Conservation (phyloP, 1,140 invertebrate species). For the Phocides pigmalion region DNA sequence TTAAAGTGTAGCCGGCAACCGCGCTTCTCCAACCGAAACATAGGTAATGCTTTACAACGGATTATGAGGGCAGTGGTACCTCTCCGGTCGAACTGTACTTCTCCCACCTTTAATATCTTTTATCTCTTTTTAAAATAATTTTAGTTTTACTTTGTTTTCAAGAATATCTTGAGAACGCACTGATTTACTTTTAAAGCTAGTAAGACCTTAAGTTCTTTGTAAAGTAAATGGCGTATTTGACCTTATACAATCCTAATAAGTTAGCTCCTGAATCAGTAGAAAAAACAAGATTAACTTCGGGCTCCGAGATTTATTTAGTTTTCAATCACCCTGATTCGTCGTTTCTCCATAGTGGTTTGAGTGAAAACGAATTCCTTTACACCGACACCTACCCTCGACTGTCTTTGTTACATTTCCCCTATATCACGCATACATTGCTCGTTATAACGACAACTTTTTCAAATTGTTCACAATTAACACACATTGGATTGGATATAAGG, state of each 20-base stretch:
- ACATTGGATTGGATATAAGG: neutral
- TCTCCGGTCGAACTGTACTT: too few species aligned
- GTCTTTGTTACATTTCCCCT: neutral
- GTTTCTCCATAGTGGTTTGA: constrained; percentile 33
- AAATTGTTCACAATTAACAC: neutral
- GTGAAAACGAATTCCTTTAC: constrained; percentile 23
- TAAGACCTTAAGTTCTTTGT: neutral
- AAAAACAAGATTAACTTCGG: constrained; percentile 32
- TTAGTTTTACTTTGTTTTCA: too few species aligned
- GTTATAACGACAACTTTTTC: too few species aligned
- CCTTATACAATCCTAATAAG: constrained; percentile 23
- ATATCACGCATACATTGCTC: neutral
- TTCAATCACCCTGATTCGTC: constrained; percentile 35
- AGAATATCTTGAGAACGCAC: too few species aligned
- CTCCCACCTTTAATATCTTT: too few species aligned
- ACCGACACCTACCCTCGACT: neutral
- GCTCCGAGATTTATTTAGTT: constrained; percentile 33
- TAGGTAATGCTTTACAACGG: too few species aligned
- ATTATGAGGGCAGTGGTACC: too few species aligned
- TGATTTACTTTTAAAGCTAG: neutral
- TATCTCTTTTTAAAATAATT: too few species aligned
- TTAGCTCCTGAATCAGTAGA: neutral
- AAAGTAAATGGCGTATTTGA: constrained; percentile 1
- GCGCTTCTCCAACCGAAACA: too few species aligned
- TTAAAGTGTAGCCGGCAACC: too few species aligned